phyloP scores from a whole-genome alignment of 2,888 invertebrate genomes.

The Poecilobothrus nobilitatus region DNA sequence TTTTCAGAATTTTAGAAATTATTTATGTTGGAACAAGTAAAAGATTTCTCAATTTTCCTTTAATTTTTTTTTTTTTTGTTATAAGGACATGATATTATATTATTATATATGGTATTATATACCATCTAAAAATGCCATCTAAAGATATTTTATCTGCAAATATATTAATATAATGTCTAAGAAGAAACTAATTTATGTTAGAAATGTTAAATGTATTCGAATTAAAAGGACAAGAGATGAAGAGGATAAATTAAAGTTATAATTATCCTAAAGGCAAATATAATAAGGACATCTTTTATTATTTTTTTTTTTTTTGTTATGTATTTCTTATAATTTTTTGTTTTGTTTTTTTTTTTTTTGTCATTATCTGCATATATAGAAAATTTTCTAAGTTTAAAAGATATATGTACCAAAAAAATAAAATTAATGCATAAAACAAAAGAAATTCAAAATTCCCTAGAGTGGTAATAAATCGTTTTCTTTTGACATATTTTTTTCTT shows the following conservation, averaged over 20 bases:
- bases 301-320: neutral
- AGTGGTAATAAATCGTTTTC: slow-evolving; percentile 3
- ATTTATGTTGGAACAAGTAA: too few relatives aligned
- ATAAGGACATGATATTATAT: too few relatives aligned
- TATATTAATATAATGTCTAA: neutral
- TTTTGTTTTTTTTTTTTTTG: neutral
- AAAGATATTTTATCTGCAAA: too few relatives aligned
- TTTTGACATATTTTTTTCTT: neutral
- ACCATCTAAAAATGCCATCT: too few relatives aligned
- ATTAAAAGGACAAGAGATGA: neutral
- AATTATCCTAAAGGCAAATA: neutral
- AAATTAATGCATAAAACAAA: neutral
- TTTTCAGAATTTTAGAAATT: too few relatives aligned
- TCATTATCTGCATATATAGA: neutral
- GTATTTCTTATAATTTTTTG: neutral
- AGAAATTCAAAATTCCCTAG: neutral
- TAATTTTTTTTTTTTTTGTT: too few relatives aligned
- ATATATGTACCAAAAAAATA: too few relatives aligned
- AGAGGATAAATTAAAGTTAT: neutral
- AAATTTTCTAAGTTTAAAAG: too few relatives aligned
- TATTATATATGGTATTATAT: too few relatives aligned
- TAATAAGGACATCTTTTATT: neutral
- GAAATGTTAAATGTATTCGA: neutral
- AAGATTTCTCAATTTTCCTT: too few relatives aligned
- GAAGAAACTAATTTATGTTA: neutral